Conservation (phyloP, 2,113 vertebrate genomes). For the Bagarius yarrelli region DNA sequence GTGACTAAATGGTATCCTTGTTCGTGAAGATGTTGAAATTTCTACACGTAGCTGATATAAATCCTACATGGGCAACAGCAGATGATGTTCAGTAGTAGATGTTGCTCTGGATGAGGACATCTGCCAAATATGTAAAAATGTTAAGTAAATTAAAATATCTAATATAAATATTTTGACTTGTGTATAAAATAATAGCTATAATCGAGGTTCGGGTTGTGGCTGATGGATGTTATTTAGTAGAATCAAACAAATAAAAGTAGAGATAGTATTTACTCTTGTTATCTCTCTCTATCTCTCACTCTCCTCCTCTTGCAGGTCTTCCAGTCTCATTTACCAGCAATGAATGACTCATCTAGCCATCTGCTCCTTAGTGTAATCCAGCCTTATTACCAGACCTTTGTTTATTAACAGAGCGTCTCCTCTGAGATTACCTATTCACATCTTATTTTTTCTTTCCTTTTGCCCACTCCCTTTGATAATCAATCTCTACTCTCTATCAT, state of each 20-base stretch:
- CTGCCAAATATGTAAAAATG: too few relatives aligned
- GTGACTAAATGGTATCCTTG: neutral
- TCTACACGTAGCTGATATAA: neutral
- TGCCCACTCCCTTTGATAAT: constrained; percentile 23
- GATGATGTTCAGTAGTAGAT: too few relatives aligned
- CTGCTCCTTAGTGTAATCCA: constrained; percentile 61
- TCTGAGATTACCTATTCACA: constrained; percentile 43
- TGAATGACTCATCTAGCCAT: constrained; percentile 61
- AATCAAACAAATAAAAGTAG: neutral
- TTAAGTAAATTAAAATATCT: too few relatives aligned
- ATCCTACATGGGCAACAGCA: too few relatives aligned
- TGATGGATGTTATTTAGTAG: neutral
- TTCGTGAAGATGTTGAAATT: neutral
- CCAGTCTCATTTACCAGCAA: constrained; percentile 42
- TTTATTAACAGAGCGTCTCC: constrained; percentile 59
- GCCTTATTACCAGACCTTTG: constrained; percentile 60
- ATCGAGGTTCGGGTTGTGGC: neutral
- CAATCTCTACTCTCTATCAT: constrained; percentile 24
- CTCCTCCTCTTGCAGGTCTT: neutral
- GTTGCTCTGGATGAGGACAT: too few relatives aligned
- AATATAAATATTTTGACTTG: neutral
- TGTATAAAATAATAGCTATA: neutral
- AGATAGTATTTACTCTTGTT: neutral
- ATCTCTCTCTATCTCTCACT: constrained; percentile 1
- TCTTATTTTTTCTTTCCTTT: constrained; percentile 32